These are phyloP conservation scores for Celastrina argiolus DNA, from an alignment of 2,888 invertebrate genomes.

Conservation along the genomic window DNA sequence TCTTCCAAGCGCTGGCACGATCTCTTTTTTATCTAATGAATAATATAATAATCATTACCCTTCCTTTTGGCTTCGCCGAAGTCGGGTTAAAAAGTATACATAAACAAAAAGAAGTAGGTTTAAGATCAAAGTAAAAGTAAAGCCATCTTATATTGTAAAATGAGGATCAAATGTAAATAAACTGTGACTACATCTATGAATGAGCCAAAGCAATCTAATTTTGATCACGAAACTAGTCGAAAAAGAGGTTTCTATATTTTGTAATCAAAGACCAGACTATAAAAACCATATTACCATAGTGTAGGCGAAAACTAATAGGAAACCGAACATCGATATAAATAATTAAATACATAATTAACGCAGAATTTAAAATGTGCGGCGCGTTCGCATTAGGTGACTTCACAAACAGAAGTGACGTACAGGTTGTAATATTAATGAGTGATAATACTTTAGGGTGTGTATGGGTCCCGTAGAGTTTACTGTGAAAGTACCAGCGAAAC, in stretches of 20 bases:
- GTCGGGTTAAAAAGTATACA: too few species aligned
- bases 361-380: background rate
- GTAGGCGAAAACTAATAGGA: conserved; percentile 8
- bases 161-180: background rate
- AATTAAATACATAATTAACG: conserved; percentile 19
- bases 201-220: background rate
- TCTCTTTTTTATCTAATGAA: too few species aligned
- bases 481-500: too few species aligned
- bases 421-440: too few species aligned
- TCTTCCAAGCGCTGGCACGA: too few species aligned
- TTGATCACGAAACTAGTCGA: background rate
- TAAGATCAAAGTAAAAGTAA: background rate
- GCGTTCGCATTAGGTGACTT: background rate
- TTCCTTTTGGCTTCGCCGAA: too few species aligned
- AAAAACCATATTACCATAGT: background rate
- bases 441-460: too few species aligned
- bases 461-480: too few species aligned
- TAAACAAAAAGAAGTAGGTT: background rate
- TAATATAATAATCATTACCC: too few species aligned
- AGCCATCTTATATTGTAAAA: too few species aligned
- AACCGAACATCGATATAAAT: conserved; percentile 6
- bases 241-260: background rate
- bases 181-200: background rate
- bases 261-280: background rate
- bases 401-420: background rate